Evolutionary conservation across 2,113 vertebrate genomes (phyloP).

Genomic region (Silurus asotus): DNA sequence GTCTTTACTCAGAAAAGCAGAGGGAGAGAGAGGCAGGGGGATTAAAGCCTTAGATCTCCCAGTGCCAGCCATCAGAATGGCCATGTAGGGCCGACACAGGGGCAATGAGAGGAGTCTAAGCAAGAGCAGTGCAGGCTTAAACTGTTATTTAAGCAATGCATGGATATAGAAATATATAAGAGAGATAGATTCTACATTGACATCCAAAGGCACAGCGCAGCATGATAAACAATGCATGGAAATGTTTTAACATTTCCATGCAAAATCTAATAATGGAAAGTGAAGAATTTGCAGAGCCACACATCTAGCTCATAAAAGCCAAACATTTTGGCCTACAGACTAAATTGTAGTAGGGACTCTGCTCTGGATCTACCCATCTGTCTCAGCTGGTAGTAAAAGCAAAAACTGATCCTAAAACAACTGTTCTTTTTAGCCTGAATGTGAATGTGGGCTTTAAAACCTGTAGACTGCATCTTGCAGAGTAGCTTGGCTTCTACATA

Average conservation of each 20-base stretch:
- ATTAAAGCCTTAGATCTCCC: constrained; percentile 51
- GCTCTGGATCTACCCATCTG: background rate
- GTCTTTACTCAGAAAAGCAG: constrained; percentile 76
- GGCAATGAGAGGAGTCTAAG: constrained; percentile 26
- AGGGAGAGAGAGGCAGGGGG: constrained; percentile 56
- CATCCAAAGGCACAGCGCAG: background rate
- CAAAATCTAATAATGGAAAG: background rate
- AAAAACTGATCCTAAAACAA: constrained; percentile 22
- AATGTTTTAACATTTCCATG: too few relatives aligned
- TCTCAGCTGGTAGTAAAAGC: background rate
- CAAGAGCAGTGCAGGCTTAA: constrained; percentile 21
- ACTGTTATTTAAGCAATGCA: constrained; percentile 33
- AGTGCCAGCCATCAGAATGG: constrained; percentile 42
- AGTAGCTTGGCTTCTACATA: constrained; percentile 8
- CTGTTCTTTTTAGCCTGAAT: background rate
- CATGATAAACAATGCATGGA: constrained; percentile 19
- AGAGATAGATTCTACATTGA: constrained; percentile 16
- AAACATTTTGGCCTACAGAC: background rate
- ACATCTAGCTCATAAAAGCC: background rate
- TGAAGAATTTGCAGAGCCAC: constrained; percentile 5
- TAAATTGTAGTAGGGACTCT: background rate
- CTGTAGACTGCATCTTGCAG: background rate
- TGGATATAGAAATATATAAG: constrained; percentile 10
- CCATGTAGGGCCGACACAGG: constrained; percentile 32
- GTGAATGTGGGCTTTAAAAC: constrained; percentile 13